These are phyloP conservation scores for Tachystola acroxantha DNA, from an alignment of 2,888 invertebrate genomes.

Conservation along the genomic window DNA sequence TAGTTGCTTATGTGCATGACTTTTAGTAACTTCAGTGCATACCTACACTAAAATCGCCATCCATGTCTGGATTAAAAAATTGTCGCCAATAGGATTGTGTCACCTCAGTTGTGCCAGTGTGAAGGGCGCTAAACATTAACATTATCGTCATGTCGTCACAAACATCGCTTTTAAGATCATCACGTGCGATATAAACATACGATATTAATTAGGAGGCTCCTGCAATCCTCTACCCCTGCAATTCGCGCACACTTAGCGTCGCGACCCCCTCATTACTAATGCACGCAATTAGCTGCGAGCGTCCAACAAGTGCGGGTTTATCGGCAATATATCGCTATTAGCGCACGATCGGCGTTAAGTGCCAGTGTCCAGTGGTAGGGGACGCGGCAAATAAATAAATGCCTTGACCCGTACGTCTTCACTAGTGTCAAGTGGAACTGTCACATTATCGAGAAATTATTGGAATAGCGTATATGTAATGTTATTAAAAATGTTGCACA, in stretches of 20 bases:
- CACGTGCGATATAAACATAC: constrained; percentile 36
- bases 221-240: constrained; percentile 22
- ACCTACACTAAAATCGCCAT: no score
- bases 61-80: no score
- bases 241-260: constrained; percentile 18
- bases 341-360: constrained; percentile 63
- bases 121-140: background rate
- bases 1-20: no score
- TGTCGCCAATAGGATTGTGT: no score
- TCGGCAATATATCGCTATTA: constrained; percentile 65
- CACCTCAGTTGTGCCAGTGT: background rate
- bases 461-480: no score
- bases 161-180: constrained; percentile 26
- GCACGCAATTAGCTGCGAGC: constrained; percentile 63
- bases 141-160: constrained; percentile 11
- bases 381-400: constrained; percentile 43
- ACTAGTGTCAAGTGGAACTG: constrained; percentile 54
- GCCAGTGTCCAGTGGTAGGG: constrained; percentile 35
- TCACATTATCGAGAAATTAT: background rate
- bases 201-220: constrained; percentile 46
- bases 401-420: constrained; percentile 56
- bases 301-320: constrained; percentile 44
- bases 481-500: no score
- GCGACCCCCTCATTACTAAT: constrained; percentile 61
- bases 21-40: no score